Conservation (phyloP, 2,888 invertebrate genomes). For the Drosophila paramelanica region DNA sequence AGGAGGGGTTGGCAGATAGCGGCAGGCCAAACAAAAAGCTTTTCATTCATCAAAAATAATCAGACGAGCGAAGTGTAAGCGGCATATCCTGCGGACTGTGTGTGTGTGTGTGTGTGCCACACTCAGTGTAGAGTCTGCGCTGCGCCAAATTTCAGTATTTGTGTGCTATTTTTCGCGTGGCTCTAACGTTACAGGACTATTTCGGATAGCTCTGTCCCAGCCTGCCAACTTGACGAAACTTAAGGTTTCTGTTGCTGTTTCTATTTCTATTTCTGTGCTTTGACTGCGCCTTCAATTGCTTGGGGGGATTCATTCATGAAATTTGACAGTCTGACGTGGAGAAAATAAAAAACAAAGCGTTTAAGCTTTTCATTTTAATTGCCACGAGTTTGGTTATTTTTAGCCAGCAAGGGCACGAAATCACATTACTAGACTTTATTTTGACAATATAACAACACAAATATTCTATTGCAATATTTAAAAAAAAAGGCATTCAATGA, state of each 20-base stretch:
- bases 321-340: slow-evolving; percentile 62
- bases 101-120: slow-evolving; percentile 16
- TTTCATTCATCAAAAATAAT: slow-evolving; percentile 82
- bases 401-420: slow-evolving; percentile 36
- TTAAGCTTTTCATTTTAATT: slow-evolving; percentile 73
- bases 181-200: slow-evolving; percentile 53
- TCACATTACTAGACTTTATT: background rate
- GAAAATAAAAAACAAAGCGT: slow-evolving; percentile 53
- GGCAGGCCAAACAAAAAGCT: slow-evolving; percentile 70
- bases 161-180: slow-evolving; percentile 64
- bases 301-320: slow-evolving; percentile 71
- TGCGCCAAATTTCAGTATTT: slow-evolving; percentile 47
- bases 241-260: slow-evolving; percentile 39
- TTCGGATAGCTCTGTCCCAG: slow-evolving; percentile 45
- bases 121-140: slow-evolving; percentile 69
- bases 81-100: slow-evolving; percentile 12
- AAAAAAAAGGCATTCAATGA: background rate
- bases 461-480: background rate
- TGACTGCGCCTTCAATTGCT: slow-evolving; percentile 57
- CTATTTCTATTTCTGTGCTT: slow-evolving; percentile 23
- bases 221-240: slow-evolving; percentile 68
- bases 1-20: slow-evolving; percentile 37
- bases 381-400: slow-evolving; percentile 57
- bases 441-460: background rate
- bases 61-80: slow-evolving; percentile 42